Conservation (phyloP, 2,113 vertebrate genomes). For the human region GRCh38 chr4:1677501-1678000, state of each 20-base stretch:
- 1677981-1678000: neutral
- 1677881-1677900: too few relatives aligned
- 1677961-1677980: neutral
- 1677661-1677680: neutral
- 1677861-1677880: too few relatives aligned
- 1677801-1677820: too few relatives aligned
- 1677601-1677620: neutral
- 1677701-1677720: neutral
- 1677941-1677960: too few relatives aligned
- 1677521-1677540: neutral
- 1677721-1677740: neutral
- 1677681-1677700: neutral
- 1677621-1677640: neutral
- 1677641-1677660: rapidly evolving
- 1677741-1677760: neutral
- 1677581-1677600: neutral
- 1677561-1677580: neutral
- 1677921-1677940: too few relatives aligned
- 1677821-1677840: too few relatives aligned
- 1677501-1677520: neutral
- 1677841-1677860: too few relatives aligned
- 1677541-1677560: neutral
- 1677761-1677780: neutral
- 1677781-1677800: too few relatives aligned
- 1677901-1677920: too few relatives aligned